Percentiles rank a stretch among this genome's conserved stretches.
Evolutionary conservation across 2,888 invertebrate genomes (phyloP).

Genomic region (Mechanitis mazaeus): DNA sequence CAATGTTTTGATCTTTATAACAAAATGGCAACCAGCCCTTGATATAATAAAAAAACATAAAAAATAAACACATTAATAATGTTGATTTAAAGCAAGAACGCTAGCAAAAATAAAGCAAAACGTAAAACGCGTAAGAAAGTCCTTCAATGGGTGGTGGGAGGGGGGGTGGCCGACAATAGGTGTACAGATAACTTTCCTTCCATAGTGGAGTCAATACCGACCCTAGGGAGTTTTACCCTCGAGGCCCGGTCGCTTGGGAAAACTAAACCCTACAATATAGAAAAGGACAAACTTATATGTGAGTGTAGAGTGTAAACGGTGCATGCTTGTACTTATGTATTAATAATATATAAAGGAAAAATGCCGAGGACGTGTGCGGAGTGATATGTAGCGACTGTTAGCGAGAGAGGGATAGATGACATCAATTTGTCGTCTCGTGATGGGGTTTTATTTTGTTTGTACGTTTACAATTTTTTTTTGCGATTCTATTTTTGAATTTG

Average conservation of each 20-base stretch:
- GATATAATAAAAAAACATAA: not conserved
- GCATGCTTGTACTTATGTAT: constrained; percentile 71
- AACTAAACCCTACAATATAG: constrained; percentile 77
- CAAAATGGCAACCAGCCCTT: not conserved
- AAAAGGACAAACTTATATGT: constrained; percentile 62
- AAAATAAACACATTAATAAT: constrained; percentile 15
- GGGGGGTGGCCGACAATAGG: constrained; percentile 70
- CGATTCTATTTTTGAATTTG: constrained; percentile 29
- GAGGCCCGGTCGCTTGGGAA: constrained; percentile 75
- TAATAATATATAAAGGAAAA: constrained; percentile 77
- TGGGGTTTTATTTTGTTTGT: constrained; percentile 75
- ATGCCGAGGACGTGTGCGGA: constrained; percentile 73
- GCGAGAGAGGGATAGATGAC: constrained; percentile 74
- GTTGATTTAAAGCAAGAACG: constrained; percentile 27
- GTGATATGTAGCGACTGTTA: constrained; percentile 76
- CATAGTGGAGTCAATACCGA: constrained; percentile 76
- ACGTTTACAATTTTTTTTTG: constrained; percentile 54
- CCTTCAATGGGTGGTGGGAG: constrained; percentile 50
- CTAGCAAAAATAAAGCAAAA: constrained; percentile 58
- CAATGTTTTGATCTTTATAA: too few species aligned
- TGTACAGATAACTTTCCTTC: constrained; percentile 76
- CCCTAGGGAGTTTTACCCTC: constrained; percentile 76
- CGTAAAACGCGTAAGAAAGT: constrained; percentile 75
- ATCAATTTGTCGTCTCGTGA: constrained; percentile 76
- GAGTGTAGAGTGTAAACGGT: constrained; percentile 49